Evolutionary conservation across 2,888 invertebrate genomes (phyloP).

Genomic region (Acronicta alni): DNA sequence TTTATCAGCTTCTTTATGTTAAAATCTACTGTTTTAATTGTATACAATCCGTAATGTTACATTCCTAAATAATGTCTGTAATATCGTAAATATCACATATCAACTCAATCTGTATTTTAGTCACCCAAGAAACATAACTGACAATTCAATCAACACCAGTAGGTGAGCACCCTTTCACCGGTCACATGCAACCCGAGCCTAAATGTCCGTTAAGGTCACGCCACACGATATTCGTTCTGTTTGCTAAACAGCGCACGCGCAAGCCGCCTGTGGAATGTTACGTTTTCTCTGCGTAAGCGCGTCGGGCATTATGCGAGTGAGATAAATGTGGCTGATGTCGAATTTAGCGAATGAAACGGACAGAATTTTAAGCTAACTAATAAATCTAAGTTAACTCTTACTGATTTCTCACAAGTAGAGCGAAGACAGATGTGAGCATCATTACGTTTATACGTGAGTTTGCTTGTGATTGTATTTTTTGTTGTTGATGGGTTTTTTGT

Average conservation of each 20-base stretch:
- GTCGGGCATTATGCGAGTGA: slow-evolving; percentile 43
- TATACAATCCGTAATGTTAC: no score
- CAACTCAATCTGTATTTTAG: slow-evolving; percentile 14
- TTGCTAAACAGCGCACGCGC: slow-evolving; percentile 76
- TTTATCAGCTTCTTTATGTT: no score
- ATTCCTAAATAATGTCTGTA: no score
- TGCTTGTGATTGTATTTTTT: no score
- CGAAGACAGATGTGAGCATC: background rate
- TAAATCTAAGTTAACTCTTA: slow-evolving; percentile 1
- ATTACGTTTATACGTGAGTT: background rate
- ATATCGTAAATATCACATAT: no score
- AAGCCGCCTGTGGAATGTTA: slow-evolving; percentile 69
- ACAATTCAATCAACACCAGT: slow-evolving; percentile 31
- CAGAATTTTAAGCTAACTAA: background rate
- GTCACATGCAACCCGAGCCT: slow-evolving; percentile 31
- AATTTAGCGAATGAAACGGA: slow-evolving; percentile 16
- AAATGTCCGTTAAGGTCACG: slow-evolving; percentile 71
- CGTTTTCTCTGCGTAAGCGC: slow-evolving; percentile 72
- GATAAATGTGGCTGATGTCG: slow-evolving; percentile 36
- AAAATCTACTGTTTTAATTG: no score
- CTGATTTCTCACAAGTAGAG: background rate
- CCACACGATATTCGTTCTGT: slow-evolving; percentile 66
- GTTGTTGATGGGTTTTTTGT: no score
- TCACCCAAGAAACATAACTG: slow-evolving; percentile 12
- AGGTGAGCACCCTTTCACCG: slow-evolving; percentile 52